Evolutionary conservation across 2,888 invertebrate genomes (phyloP), one percentile per base, ranked within the genome.

Genomic region (Dichetophora obliterata): DNA sequence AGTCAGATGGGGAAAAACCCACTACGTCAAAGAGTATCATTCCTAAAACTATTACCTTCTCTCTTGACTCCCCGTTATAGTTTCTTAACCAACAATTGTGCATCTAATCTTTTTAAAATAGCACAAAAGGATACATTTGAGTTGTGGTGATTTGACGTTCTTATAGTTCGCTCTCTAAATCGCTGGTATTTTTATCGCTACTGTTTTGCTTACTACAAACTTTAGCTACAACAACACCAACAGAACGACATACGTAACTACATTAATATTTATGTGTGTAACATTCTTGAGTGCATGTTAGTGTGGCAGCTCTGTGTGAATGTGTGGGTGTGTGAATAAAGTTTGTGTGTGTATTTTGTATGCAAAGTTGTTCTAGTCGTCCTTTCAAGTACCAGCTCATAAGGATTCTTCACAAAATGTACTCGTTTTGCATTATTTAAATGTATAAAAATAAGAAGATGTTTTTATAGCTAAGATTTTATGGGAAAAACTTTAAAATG

Each of bases 381-480:
- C 37, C 34, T 16, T 34, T 34, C 31, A 34, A 19, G 43, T 37
- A 37, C 37, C 19, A 66, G 19, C 66, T 22, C 19, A 34, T 34
- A 37, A 66, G 66, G 66, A 66, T 43, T 37, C 66, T 66, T 66
- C 43, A 66, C 66, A n/a, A 34, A 66, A 66, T 66, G 37, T 66
- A 66, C 43, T 66, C 66, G 22, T 66, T 59, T 66, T 37, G 43
- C 43, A 66, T 66, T 66, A 66, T 66, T 66, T 66, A 37, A 66
- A 19, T 37, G 37, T 11, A 37, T 19, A 65, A 65, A 34, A 34
- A 43, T 37, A 19, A 65, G n/a, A 66, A 19, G n/a, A n/a, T 37
- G 9, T 66, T 37, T 37, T 43, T 37, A 11, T 37, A 34, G 24
- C 16, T 59, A 27, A 22, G 24, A 14, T 59, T 22, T 27, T 59